phyloP scores from a whole-genome alignment of 2,797 vertebrate genomes.

The Lithobates sylvaticus region DNA sequence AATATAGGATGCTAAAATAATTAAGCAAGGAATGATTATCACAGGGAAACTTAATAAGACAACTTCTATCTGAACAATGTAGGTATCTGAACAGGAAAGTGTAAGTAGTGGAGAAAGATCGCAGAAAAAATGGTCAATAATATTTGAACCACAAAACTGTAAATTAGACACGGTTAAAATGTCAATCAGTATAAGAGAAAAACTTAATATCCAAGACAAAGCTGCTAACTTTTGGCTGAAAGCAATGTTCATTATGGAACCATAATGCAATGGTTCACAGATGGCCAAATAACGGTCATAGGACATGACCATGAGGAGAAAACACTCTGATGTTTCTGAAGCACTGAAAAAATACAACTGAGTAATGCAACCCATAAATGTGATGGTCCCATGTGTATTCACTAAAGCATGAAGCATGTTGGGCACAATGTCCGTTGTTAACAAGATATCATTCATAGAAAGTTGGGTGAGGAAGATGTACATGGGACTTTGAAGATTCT shows the following conservation, averaged over 20 bases:
- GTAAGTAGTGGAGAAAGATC: background rate
- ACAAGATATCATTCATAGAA: conserved; percentile 15
- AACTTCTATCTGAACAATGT: background rate
- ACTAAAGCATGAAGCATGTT: conserved; percentile 15
- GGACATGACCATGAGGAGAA: conserved; percentile 28
- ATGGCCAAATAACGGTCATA: too few relatives aligned
- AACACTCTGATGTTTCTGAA: background rate
- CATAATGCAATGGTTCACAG: background rate
- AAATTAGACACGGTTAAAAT: background rate
- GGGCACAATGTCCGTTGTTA: conserved; percentile 17
- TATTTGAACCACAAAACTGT: background rate
- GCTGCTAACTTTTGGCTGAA: background rate
- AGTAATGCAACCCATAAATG: conserved; percentile 2
- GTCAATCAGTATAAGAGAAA: background rate
- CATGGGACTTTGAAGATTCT: conserved; percentile 19
- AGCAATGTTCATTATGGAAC: background rate
- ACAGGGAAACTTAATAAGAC: background rate
- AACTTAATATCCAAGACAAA: background rate
- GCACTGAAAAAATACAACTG: conserved; percentile 15
- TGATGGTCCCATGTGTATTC: background rate
- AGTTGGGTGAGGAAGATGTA: conserved; percentile 26
- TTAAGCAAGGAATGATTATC: background rate
- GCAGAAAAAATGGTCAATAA: conserved; percentile 15
- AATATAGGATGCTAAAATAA: conserved; percentile 21
- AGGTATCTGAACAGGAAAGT: background rate